Conservation (phyloP, 2,888 invertebrate genomes). For the Oligia fasciuncula region DNA sequence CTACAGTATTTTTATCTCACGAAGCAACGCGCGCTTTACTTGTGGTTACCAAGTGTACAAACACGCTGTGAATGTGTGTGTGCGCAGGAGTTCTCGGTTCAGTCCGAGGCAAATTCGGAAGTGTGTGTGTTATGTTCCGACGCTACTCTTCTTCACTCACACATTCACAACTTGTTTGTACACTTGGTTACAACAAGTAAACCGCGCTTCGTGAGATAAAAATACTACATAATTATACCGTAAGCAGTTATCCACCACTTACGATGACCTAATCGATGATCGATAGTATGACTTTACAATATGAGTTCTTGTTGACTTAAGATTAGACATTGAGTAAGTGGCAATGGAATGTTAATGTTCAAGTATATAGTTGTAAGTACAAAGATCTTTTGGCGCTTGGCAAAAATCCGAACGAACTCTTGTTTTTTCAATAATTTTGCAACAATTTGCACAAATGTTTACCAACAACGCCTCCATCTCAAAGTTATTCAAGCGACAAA, state of each 20-base stretch:
- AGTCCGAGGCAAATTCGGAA: background rate
- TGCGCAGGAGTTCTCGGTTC: background rate
- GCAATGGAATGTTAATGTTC: background rate
- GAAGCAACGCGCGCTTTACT: background rate
- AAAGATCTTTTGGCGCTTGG: background rate
- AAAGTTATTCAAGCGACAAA: background rate
- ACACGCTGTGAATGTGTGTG: background rate
- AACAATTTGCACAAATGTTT: background rate
- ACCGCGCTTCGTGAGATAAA: background rate
- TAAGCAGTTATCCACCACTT: background rate
- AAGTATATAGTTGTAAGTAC: background rate
- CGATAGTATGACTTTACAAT: background rate
- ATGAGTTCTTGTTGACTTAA: background rate
- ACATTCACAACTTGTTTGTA: background rate
- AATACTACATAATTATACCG: background rate
- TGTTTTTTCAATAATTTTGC: background rate
- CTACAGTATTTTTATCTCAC: background rate
- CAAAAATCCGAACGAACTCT: background rate
- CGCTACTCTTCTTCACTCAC: background rate
- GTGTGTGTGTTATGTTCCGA: background rate
- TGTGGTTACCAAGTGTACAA: background rate
- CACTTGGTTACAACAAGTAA: background rate
- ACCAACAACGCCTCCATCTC: background rate
- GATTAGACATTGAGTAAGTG: background rate
- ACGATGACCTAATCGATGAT: background rate